Evolutionary conservation across 2,113 vertebrate species (phyloP), one percentile per base, ranked within the genome.

Genomic region (Sminthopsis crassicaudata): DNA sequence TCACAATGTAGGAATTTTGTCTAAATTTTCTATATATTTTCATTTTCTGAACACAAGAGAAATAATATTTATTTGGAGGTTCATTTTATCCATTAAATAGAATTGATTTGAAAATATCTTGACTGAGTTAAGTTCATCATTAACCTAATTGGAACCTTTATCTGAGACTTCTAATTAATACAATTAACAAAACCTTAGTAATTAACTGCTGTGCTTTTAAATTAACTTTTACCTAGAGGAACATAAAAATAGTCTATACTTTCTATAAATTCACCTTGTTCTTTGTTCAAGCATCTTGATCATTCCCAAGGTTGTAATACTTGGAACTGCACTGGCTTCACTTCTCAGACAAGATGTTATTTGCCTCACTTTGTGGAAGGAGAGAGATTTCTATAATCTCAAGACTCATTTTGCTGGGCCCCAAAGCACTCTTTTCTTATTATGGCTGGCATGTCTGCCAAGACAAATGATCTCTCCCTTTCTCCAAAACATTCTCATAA

Each of bases 61-160:
- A 54, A 48, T 46, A 5, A 11, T 67, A 6, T 51, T 25, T 42
- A 30, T 42, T 7, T 60, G 0, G 24, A 6, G 46, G 1, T 52
- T 8, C 88, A 14, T 93, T 51, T 7, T 7, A 11, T 36, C 95
- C 22, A 52, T 55, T 95, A 91, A 53, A 95, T 96, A 96, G n/a
- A 94, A 51, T 10, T 11, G 12, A 94, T 90, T 91, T 90, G 55
- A 96, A 93, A 96, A 94, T 92, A 94, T 53, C 23, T 54, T 94
- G 94, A 52, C 52, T 93, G 90, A 55, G 60, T 88, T 95, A 90
- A 94, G 57, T 93, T 94, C 52, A 89, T 91, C 53, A 90, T 96
- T 97, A 96, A 90, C 96, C 94, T 97, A 96, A 96, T 96, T 97
- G 94, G 51, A 90, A 76, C 42, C 50, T 92, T 96, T 96, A 90